A percentile compares a stretch with the other conserved stretches of the same genome.
phyloP scores from a whole-genome alignment of 2,113 vertebrate species.

The Pseudorectes ferrugineus region DNA sequence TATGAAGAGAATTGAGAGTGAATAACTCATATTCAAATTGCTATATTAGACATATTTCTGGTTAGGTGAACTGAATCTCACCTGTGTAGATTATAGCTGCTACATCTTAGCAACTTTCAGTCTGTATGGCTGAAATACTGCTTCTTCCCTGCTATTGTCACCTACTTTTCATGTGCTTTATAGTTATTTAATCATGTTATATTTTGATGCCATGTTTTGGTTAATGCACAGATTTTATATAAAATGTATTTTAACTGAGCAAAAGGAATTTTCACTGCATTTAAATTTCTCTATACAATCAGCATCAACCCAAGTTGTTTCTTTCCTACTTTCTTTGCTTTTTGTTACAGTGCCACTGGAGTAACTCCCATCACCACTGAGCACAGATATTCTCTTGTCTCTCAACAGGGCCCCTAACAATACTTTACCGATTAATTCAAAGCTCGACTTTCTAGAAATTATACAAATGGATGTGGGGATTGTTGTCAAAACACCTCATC shows the following conservation, averaged over 20 bases:
- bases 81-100: background rate
- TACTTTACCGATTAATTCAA: background rate
- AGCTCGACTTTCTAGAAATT: background rate
- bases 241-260: background rate
- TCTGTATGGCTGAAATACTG: background rate
- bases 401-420: background rate
- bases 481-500: background rate
- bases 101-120: background rate
- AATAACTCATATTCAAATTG: background rate
- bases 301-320: background rate
- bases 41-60: background rate
- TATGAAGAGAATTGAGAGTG: background rate
- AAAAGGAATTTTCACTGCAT: background rate
- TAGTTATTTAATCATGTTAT: background rate
- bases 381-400: background rate
- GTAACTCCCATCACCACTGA: background rate
- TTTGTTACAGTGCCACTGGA: background rate
- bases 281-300: background rate
- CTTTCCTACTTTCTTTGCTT: background rate
- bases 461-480: background rate
- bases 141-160: background rate
- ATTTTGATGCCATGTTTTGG: background rate
- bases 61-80: background rate
- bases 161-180: background rate
- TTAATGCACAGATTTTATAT: background rate